Conservation (phyloP, 2,113 vertebrate genomes). For the Clupea harengus region DNA sequence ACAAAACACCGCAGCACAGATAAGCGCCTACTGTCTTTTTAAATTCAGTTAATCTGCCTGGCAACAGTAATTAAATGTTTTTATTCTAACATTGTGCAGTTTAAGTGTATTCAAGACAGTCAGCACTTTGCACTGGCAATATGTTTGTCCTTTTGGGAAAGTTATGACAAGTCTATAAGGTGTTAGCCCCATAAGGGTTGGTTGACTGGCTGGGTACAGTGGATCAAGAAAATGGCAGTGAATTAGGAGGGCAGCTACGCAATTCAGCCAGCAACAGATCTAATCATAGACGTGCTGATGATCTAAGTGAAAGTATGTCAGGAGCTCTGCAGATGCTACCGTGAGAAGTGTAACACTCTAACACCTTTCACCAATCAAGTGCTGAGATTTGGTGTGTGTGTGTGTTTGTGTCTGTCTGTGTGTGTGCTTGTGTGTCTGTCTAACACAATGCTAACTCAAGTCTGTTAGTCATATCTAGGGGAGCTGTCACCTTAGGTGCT, state of each 20-base stretch:
- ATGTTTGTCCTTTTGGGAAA: background rate
- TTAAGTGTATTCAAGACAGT: background rate
- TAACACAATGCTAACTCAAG: background rate
- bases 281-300: constrained; percentile 17
- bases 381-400: constrained; percentile 18
- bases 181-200: background rate
- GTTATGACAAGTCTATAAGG: background rate
- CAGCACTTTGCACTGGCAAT: background rate
- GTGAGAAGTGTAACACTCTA: constrained; percentile 13
- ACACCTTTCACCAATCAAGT: constrained; percentile 16
- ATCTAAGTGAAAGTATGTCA: constrained; percentile 9
- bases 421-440: background rate
- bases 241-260: background rate
- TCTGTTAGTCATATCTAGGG: background rate
- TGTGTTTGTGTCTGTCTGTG: constrained; percentile 11
- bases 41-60: background rate
- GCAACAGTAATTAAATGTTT: background rate
- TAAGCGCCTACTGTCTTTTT: background rate
- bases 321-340: background rate
- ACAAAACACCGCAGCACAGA: constrained; percentile 11
- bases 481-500: constrained; percentile 5
- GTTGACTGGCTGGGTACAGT: background rate
- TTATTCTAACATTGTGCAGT: background rate
- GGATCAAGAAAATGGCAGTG: background rate
- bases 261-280: constrained; percentile 10